Percentiles rank a stretch among this genome's conserved stretches.
These are phyloP conservation scores for Tetramorium bicarinatum DNA, from an alignment of 2,888 invertebrate species.

Conservation along the genomic window DNA sequence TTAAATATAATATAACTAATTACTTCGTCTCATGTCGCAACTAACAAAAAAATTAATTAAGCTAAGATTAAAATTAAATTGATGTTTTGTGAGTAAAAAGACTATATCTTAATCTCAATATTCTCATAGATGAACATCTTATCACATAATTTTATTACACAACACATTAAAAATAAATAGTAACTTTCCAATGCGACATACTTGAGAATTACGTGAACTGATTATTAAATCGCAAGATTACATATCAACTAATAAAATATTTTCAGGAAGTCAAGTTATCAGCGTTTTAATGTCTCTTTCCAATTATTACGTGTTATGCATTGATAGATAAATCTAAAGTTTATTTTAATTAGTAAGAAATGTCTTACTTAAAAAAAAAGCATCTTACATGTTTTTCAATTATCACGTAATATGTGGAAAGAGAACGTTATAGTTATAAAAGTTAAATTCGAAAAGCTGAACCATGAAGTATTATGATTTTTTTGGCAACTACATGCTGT, in stretches of 20 bases:
- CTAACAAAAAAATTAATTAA: neutral
- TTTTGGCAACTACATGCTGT: constrained; percentile 20
- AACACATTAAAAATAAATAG: neutral
- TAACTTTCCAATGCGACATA: neutral
- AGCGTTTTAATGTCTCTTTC: neutral
- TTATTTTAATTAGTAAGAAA: neutral
- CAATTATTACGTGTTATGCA: neutral
- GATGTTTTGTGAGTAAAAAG: neutral
- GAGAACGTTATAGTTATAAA: neutral
- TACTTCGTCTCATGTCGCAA: neutral
- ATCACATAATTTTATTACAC: neutral
- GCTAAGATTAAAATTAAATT: neutral
- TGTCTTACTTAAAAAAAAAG: neutral
- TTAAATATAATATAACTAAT: neutral
- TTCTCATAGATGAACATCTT: neutral
- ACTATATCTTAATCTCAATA: neutral
- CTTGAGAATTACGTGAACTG: neutral
- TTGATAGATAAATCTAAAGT: neutral
- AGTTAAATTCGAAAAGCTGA: constrained; percentile 15
- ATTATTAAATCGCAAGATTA: neutral
- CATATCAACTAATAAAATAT: neutral
- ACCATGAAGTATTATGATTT: neutral
- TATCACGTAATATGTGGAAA: neutral
- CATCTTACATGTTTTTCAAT: neutral
- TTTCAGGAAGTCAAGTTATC: neutral